A percentile compares a stretch with the other conserved stretches of the same genome.
Evolutionary conservation across 2,113 vertebrate genomes (phyloP).

Genomic region (Circaetus cinerascens): DNA sequence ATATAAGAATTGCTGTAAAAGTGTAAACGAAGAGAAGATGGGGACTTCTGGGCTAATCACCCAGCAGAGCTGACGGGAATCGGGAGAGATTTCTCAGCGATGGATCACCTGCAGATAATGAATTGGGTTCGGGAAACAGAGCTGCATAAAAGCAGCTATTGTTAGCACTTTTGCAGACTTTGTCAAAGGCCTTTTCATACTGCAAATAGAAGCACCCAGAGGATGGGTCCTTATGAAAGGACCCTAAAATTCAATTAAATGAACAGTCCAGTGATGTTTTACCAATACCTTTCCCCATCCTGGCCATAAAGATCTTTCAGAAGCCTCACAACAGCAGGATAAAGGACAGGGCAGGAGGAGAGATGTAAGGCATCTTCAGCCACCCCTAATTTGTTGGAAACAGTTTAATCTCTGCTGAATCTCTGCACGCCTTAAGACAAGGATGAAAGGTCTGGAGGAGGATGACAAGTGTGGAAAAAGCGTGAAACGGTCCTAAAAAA

Average conservation of each 20-base stretch:
- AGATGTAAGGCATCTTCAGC: neutral
- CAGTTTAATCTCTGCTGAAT: neutral
- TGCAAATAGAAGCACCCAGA: neutral
- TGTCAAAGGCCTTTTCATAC: neutral
- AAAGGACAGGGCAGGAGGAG: neutral
- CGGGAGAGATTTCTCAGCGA: neutral
- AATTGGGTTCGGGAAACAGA: neutral
- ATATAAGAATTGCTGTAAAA: neutral
- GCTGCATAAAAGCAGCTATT: neutral
- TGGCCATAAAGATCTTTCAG: neutral
- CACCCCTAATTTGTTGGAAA: neutral
- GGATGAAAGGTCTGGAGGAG: neutral
- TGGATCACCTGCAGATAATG: neutral
- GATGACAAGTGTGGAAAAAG: neutral
- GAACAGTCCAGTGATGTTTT: neutral
- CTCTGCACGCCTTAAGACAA: neutral
- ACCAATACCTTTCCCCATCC: neutral
- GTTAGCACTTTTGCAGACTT: neutral
- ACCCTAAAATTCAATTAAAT: neutral
- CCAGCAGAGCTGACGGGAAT: neutral
- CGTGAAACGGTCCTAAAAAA: neutral
- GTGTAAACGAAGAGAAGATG: neutral
- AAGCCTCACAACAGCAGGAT: accelerated
- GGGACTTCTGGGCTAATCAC: neutral
- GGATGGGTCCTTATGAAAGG: neutral